A percentile compares a stretch with the other conserved stretches of the same genome.
These are phyloP conservation scores for Pinna nobilis DNA, from an alignment of 1,140 invertebrate species.

Conservation along the genomic window DNA sequence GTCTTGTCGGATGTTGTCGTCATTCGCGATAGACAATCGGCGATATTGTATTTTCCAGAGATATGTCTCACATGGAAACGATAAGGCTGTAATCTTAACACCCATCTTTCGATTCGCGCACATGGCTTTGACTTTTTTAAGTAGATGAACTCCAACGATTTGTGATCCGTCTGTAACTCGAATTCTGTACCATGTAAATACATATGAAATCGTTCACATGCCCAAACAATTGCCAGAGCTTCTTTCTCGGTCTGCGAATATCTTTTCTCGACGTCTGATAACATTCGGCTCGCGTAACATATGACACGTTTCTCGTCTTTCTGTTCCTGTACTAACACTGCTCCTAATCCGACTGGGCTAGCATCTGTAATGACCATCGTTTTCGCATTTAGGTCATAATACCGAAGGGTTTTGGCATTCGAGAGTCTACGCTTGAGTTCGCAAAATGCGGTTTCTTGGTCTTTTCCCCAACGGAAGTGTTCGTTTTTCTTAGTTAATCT, in stretches of 20 bases:
- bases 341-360: conserved; percentile 39
- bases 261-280: conserved; percentile 42
- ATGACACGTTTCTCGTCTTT: conserved; percentile 38
- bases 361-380: not conserved
- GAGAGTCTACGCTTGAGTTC: conserved; percentile 8
- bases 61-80: conserved; percentile 44
- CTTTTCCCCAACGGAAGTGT: not conserved
- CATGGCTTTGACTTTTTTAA: conserved; percentile 37
- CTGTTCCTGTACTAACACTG: conserved; percentile 47
- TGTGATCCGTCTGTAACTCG: conserved; percentile 71
- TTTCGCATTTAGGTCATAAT: not conserved
- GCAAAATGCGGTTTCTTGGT: not conserved
- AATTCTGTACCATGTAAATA: conserved; percentile 73
- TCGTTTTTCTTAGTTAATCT: conserved; percentile 6
- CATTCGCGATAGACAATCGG: conserved; percentile 37
- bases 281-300: conserved; percentile 45
- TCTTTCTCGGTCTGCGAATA: conserved; percentile 75
- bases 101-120: conserved; percentile 55
- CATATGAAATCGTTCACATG: conserved; percentile 72
- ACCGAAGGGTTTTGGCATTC: not conserved
- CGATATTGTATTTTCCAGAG: conserved; percentile 35
- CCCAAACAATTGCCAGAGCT: conserved; percentile 71
- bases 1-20: not conserved
- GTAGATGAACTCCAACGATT: conserved; percentile 56
- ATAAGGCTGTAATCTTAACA: conserved; percentile 48